phyloP scores from a whole-genome alignment of 2,113 vertebrate species.

The Mesembrinibis cayennensis region DNA sequence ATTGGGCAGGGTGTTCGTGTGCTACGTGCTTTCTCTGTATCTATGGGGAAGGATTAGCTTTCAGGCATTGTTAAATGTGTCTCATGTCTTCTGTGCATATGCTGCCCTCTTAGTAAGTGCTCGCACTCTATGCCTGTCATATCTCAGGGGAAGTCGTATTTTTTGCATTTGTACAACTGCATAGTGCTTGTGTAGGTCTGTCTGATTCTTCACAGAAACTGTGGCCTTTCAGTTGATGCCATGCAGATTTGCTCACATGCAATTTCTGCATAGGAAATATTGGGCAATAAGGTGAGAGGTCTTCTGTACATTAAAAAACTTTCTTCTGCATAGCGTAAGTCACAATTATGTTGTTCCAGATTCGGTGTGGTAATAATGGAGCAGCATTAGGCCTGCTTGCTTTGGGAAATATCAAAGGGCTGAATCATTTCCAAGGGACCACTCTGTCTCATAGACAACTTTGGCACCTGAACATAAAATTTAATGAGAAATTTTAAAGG shows the following conservation, averaged over 20 bases:
- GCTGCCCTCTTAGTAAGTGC: background rate
- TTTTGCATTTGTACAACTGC: background rate
- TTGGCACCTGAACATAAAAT: background rate
- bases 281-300: background rate
- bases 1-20: background rate
- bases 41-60: background rate
- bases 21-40: rapidly evolving
- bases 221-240: background rate
- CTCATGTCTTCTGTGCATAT: background rate
- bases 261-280: background rate
- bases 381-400: background rate
- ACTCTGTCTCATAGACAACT: background rate
- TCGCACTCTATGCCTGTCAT: background rate
- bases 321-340: background rate
- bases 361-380: background rate
- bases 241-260: background rate
- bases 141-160: background rate
- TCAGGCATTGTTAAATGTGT: background rate
- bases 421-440: background rate
- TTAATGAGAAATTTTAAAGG: background rate
- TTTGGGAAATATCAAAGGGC: background rate
- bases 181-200: background rate
- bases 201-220: background rate
- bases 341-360: background rate
- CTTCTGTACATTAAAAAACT: background rate